Evolutionary conservation across 2,888 invertebrate species (phyloP), one percentile per base, ranked within the genome.

Genomic region (Oscheius sp.): DNA sequence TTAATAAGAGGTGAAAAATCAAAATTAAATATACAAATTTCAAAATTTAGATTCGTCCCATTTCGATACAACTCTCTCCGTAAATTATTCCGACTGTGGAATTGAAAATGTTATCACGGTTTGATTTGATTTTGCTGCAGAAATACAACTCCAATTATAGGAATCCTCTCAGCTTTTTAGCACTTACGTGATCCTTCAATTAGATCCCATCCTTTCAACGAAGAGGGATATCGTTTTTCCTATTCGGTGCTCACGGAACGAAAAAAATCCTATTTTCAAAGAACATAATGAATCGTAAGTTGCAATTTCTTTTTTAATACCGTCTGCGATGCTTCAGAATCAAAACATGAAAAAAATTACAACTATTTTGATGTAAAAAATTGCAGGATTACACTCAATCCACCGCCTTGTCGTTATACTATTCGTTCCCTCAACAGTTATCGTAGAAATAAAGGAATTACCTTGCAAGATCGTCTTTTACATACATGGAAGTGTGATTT

Each of bases 401-500:
- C 33, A 1, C 24, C 56, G 6, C 38, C 41, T 4, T 59, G 59
- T 41, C 41, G 44, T 1, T 59, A 59, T 14, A 1, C 59, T 22
- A 44, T 59, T 2, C 38, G 41, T 26, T 44, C 59, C 8, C 20
- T n/a, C 6, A 44, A 44, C 2, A 30, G 54, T 36, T n/a, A n/a
- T n/a, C n/a, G n/a, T n/a, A n/a, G n/a, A n/a, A 41, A 41, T 36
- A 44, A 44, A n/a, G 41, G 44, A 20, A 41, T 59, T 14, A 8
- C 20, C 38, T 28, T 59, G 1, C 26, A 41, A n/a, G 59, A 59
- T 44, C 38, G 9, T 28, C 44, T 59, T 8, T 6, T 59, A n/a
- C 59, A 59, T 44, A 44, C 59, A 14, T 59, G 59, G 59, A 41
- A 59, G 28, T 59, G 59, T 28, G 59, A 59, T n/a, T 41, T 20